Conservation (phyloP, 2,888 invertebrate species). For the Tanytarsus gracilentus region DNA sequence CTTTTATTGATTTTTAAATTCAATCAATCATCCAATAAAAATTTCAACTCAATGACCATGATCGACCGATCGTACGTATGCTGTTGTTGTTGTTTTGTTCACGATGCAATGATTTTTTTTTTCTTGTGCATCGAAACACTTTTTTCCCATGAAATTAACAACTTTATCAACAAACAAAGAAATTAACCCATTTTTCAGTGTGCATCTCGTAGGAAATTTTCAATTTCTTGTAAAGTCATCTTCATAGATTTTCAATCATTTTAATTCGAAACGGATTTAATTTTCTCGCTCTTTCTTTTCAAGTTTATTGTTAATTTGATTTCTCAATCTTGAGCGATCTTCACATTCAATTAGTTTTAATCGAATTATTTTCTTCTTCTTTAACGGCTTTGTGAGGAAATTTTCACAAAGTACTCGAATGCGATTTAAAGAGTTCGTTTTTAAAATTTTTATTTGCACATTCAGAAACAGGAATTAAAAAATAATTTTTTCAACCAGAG, state of each 20-base stretch:
- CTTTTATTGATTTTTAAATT: neutral
- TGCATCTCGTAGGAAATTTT: too few species aligned
- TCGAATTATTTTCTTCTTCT: too few species aligned
- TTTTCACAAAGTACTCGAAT: too few species aligned
- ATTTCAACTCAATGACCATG: constrained; percentile 9
- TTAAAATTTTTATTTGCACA: too few species aligned
- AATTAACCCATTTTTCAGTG: neutral
- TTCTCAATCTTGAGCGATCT: too few species aligned
- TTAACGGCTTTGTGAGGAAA: too few species aligned
- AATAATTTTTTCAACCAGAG: too few species aligned
- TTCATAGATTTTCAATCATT: neutral
- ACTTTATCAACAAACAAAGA: neutral
- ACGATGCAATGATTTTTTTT: neutral
- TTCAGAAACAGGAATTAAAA: too few species aligned
- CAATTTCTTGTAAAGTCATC: constrained; percentile 5
- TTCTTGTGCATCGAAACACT: neutral
- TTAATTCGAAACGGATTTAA: constrained; percentile 6
- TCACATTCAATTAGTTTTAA: too few species aligned
- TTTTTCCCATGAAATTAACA: neutral
- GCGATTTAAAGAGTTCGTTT: too few species aligned
- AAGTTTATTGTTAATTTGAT: constrained; percentile 5
- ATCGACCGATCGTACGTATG: neutral
- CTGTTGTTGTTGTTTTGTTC: neutral
- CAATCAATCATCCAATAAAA: constrained; percentile 13
- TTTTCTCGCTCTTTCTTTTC: neutral